These are phyloP conservation scores for Pteria penguin DNA, from an alignment of 2,888 invertebrate species.

Conservation along the genomic window DNA sequence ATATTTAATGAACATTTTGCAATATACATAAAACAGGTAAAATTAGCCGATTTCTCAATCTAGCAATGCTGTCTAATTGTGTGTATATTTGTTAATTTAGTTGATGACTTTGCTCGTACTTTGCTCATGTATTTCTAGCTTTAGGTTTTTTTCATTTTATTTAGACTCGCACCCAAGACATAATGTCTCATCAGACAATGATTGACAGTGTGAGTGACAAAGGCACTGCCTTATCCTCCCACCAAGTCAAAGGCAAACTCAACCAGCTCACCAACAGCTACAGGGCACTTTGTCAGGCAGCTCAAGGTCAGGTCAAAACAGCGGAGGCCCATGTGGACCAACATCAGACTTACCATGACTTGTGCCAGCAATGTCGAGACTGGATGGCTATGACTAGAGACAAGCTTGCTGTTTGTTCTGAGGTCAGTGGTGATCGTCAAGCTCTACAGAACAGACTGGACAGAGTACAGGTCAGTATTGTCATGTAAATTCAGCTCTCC, in stretches of 20 bases:
- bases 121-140: no score
- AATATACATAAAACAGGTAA: no score
- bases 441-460: slow-evolving; percentile 83
- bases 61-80: no score
- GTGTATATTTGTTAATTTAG: no score
- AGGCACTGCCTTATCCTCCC: slow-evolving; percentile 93
- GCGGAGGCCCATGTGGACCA: slow-evolving; percentile 71
- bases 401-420: slow-evolving; percentile 88
- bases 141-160: no score
- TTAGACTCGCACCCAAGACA: slow-evolving; percentile 91
- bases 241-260: slow-evolving; percentile 92
- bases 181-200: slow-evolving; percentile 92
- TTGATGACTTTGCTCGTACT: no score
- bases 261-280: slow-evolving; percentile 93
- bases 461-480: slow-evolving; percentile 65
- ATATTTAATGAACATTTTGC: no score
- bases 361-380: slow-evolving; percentile 88
- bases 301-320: slow-evolving; percentile 83
- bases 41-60: no score
- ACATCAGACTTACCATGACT: slow-evolving; percentile 75
- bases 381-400: slow-evolving; percentile 91
- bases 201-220: slow-evolving; percentile 96
- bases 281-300: slow-evolving; percentile 90
- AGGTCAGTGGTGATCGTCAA: slow-evolving; percentile 92
- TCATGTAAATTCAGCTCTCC: no score